Conservation (phyloP, 2,113 vertebrate genomes). For the Sus scrofa region DNA sequence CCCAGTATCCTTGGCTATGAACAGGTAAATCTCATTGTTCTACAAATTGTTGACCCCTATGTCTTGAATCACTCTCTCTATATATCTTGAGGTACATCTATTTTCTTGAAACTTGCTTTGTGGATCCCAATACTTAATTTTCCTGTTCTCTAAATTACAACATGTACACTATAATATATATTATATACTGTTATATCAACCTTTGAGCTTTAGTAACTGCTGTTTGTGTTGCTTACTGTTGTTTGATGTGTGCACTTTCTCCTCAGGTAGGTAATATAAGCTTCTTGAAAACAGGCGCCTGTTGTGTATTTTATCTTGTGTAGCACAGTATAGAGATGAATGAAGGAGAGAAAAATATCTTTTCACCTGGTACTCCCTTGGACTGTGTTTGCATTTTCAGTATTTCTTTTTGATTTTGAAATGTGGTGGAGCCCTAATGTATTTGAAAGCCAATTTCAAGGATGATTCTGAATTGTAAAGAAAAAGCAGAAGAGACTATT, state of each 20-base stretch:
- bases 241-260: slow-evolving; percentile 15
- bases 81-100: background rate
- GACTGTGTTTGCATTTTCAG: slow-evolving; percentile 20
- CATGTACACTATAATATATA: background rate
- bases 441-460: slow-evolving; percentile 41
- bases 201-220: background rate
- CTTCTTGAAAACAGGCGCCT: background rate
- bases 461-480: slow-evolving; percentile 54
- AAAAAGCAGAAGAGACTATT: slow-evolving; percentile 61
- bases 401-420: slow-evolving; percentile 48
- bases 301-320: background rate
- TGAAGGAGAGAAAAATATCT: background rate
- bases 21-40: background rate
- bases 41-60: background rate
- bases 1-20: background rate
- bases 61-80: background rate
- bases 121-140: background rate
- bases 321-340: background rate
- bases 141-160: background rate
- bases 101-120: background rate
- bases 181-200: background rate
- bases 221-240: background rate
- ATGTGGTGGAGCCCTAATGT: background rate
- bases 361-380: background rate
- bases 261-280: background rate